Evolutionary conservation across 92 coral and sea anemone genomes (phyloP), one percentile per base, ranked within the genome.

Genomic region (Diadumene lineata): DNA sequence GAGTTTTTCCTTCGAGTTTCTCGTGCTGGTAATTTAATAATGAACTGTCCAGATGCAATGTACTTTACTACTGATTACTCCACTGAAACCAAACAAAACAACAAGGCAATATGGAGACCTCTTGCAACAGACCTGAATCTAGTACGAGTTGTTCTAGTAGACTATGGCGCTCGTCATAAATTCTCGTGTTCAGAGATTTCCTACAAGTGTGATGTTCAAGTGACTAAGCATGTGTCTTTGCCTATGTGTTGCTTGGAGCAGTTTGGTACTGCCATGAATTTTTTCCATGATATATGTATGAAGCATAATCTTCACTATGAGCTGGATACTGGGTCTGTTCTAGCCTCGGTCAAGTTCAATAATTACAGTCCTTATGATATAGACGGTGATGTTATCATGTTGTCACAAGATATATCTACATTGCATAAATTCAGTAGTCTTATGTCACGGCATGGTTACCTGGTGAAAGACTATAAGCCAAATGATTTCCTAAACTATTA

Each of bases 11-110:
- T 81, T 30, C 73, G 85, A 11, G 74, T 81, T 1, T 62, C 58
- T 21, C 23, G 78, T 22, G 19, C 70, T 31, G 64, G 78, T 1
- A 46, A 81, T 18, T 34, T 70, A 21, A 69, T 80, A 43, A 71
- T 80, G 84, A 80, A 80, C 69, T 80, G 84, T 57, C 84, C 84
- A 1, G 84, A 80, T 72, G 58, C 65, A 26, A 80, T 80, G 84
- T 80, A 71, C 28, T 79, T 51, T 68, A 79, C 84, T 9, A 72
- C 77, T 31, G 84, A 79, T 11, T 79, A 79, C 69, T 74, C 79
- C 15, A 61, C 71, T 2, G 64, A 72, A 51, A 50, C 79, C 19
- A 73, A 81, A 61, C 25, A 53, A 34, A 43, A 22, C n/a, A n/a
- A 30, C 50, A 81, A 73, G 19, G 18, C 43, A 31, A 64, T 61